Base-by-base conservation (phyloP, 2,888 invertebrate genomes). In the Monopis laevigella region DNA sequence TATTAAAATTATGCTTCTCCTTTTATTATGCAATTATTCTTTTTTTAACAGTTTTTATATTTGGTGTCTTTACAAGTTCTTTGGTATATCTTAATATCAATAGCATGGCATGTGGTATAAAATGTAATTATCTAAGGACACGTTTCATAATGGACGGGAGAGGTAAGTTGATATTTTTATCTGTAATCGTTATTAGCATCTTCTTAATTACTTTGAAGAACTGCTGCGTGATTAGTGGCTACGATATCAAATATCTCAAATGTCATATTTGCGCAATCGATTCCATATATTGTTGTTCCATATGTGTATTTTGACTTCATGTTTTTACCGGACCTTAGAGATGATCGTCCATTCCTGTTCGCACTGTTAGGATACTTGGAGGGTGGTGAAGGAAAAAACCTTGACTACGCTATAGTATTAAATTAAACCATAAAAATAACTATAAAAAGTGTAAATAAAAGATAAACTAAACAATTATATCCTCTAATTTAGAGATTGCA, bases 201-300 rank as follows among this genome's bases (percentile, higher is more conserved):
- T 42, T 48, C 50, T 43, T 46, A 34, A 47, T 44, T 49, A 24
- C 24, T 7, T 24, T 24, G n/a, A n/a, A n/a, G n/a, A n/a, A n/a
- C n/a, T n/a, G n/a, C n/a, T n/a, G n/a, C n/a, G n/a, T n/a, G n/a
- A n/a, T n/a, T n/a, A n/a, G n/a, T n/a, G n/a, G n/a, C n/a, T n/a
- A n/a, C n/a, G n/a, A n/a, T n/a, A n/a, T n/a, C n/a, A n/a, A n/a
- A n/a, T n/a, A n/a, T n/a, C n/a, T n/a, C n/a, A n/a, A n/a, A n/a
- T n/a, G n/a, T n/a, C 32, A 13, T 55, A 43, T 49, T 44, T 49
- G 54, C 72, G 74, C 56, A 65, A 74, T 80, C 77, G 78, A 78
- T 78, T 78, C 78, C 78, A 75, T 58, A 64, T 54, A 65, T 53
- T 56, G n/a, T n/a, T n/a, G n/a, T n/a, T n/a, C n/a, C n/a, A n/a